phyloP scores from a whole-genome alignment of 1,140 invertebrate genomes.

The Hyposmocoma kahamanoa region DNA sequence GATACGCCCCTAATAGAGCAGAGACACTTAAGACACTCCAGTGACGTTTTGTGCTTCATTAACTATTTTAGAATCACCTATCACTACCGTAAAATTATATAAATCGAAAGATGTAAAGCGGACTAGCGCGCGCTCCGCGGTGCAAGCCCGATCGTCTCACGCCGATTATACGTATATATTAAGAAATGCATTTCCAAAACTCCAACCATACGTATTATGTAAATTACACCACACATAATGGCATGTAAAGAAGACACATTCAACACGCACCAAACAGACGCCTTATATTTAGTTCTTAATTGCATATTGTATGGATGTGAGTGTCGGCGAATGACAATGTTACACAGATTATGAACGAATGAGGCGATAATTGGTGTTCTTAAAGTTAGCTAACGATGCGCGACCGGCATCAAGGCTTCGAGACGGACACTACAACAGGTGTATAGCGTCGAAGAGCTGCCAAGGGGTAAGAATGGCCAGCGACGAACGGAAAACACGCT shows the following conservation, averaged over 20 bases:
- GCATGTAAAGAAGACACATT: conserved; percentile 66
- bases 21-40: conserved; percentile 59
- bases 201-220: conserved; percentile 55
- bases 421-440: conserved; percentile 42
- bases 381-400: not conserved
- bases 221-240: conserved; percentile 59
- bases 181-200: conserved; percentile 67
- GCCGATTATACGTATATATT: conserved; percentile 58
- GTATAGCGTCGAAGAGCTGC: conserved; percentile 8
- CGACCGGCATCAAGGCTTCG: conserved; percentile 30
- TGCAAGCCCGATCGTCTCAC: conserved; percentile 59
- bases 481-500: conserved; percentile 36
- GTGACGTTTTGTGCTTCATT: conserved; percentile 63
- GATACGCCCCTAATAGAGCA: conserved; percentile 39
- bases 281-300: conserved; percentile 47
- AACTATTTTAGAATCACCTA: conserved; percentile 56
- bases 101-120: conserved; percentile 57
- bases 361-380: not conserved
- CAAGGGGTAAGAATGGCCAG: conserved; percentile 30
- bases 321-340: conserved; percentile 28
- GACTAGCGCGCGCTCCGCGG: conserved; percentile 63
- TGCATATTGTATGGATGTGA: conserved; percentile 36
- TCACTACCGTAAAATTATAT: conserved; percentile 60
- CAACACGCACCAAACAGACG: conserved; percentile 60
- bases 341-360: conserved; percentile 6